Percentiles rank a stretch among this genome's conserved stretches.
These are phyloP conservation scores for Epicauta chinensis DNA, from an alignment of 1,140 invertebrate species.

Conservation along the genomic window DNA sequence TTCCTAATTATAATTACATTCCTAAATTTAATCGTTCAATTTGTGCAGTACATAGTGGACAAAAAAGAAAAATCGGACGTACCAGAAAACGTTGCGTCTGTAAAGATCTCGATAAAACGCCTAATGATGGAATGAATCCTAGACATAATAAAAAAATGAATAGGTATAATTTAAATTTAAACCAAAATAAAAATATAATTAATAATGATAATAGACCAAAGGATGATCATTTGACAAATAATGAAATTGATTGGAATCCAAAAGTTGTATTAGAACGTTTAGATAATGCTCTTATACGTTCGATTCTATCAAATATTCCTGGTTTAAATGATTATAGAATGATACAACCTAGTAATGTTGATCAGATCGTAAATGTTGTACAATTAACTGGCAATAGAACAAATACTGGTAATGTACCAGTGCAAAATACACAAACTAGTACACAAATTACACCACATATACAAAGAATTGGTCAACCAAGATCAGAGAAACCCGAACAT, in stretches of 20 bases:
- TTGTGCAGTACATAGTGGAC: too few species aligned
- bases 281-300: conserved; percentile 17
- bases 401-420: conserved; percentile 23
- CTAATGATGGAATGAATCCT: too few species aligned
- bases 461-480: conserved; percentile 43
- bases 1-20: neutral
- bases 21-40: too few species aligned
- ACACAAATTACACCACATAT: conserved; percentile 44
- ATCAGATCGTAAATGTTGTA: conserved; percentile 54
- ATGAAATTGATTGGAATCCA: conserved; percentile 17
- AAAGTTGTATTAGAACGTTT: conserved; percentile 31
- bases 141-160: too few species aligned
- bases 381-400: conserved; percentile 44
- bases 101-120: too few species aligned
- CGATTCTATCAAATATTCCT: conserved; percentile 46
- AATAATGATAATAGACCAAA: too few species aligned
- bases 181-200: too few species aligned
- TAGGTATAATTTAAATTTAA: too few species aligned
- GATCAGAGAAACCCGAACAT: conserved; percentile 31
- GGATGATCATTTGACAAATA: neutral
- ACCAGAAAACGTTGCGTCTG: too few species aligned
- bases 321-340: conserved; percentile 51
- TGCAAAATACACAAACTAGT: conserved; percentile 36
- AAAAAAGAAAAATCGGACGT: too few species aligned
- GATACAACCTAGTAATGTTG: conserved; percentile 47